These are phyloP conservation scores for Reinhardtius hippoglossoides DNA, from an alignment of 2,113 vertebrate species.

Conservation along the genomic window DNA sequence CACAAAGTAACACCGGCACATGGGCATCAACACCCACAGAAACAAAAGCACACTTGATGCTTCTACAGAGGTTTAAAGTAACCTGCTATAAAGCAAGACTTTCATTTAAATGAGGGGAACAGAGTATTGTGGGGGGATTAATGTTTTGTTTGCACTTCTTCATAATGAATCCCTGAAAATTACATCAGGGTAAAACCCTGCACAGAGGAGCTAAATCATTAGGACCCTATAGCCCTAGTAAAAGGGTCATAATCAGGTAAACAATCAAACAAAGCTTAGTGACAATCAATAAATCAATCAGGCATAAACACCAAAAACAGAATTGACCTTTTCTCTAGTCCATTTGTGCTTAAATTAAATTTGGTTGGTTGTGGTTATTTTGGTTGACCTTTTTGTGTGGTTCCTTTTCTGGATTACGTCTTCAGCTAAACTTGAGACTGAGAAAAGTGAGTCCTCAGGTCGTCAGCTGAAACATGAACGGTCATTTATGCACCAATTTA, in stretches of 20 bases:
- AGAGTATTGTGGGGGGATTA: neutral
- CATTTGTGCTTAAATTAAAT: no score
- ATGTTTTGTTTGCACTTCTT: neutral
- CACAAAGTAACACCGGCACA: constrained; percentile 49
- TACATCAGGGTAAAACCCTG: neutral
- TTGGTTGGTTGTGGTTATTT: no score
- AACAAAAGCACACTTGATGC: constrained; percentile 6
- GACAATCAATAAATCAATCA: constrained; percentile 20
- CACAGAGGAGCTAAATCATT: neutral
- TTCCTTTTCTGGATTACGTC: no score
- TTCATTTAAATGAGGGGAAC: neutral
- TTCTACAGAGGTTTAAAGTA: neutral
- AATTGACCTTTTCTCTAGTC: neutral
- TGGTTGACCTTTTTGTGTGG: no score
- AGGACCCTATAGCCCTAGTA: neutral
- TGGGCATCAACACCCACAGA: constrained; percentile 21
- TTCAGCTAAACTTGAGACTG: no score
- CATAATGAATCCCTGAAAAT: constrained; percentile 5
- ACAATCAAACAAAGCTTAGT: neutral
- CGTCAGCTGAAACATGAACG: no score
- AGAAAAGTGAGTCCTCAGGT: no score
- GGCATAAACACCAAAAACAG: neutral
- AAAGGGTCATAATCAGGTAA: neutral
- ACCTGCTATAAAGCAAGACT: neutral
- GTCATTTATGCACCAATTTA: no score